Evolutionary conservation across 1,140 invertebrate species (phyloP).

Genomic region (Trigoniulus corallinus): DNA sequence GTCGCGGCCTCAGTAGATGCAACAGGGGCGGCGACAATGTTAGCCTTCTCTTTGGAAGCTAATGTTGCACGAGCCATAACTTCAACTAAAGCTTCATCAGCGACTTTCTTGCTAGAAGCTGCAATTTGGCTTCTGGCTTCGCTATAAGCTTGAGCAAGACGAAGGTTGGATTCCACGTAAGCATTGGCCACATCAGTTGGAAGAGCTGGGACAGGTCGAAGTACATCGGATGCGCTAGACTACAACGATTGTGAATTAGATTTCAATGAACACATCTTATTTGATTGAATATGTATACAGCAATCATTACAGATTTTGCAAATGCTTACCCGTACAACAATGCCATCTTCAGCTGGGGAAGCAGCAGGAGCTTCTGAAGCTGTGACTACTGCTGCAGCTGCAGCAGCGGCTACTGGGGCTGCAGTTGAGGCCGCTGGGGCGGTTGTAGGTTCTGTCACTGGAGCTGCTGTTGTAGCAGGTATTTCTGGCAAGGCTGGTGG

Average conservation of each 20-base stretch:
- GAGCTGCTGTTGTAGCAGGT: not conserved
- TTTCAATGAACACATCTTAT: no score
- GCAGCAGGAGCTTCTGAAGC: not conserved
- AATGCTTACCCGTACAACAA: no score
- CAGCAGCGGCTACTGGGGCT: not conserved
- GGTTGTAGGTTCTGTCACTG: no score
- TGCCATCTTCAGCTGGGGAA: not conserved
- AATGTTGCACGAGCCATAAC: not conserved
- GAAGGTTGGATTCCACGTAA: not conserved
- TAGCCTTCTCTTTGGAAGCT: not conserved
- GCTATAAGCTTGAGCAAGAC: not conserved
- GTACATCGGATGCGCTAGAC: no score
- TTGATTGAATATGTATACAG: no score
- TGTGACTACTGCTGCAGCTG: no score
- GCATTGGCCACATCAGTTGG: not conserved
- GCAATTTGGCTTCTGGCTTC: not conserved
- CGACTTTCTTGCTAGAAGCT: not conserved
- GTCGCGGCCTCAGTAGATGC: no score
- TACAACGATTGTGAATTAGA: no score
- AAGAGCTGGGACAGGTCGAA: not conserved
- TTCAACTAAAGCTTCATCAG: not conserved
- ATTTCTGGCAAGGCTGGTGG: not conserved
- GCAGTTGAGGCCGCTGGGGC: no score
- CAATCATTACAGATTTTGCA: no score
- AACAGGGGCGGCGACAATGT: not conserved